phyloP scores from a whole-genome alignment of 2,113 vertebrate species.

The Okapia johnstoni region DNA sequence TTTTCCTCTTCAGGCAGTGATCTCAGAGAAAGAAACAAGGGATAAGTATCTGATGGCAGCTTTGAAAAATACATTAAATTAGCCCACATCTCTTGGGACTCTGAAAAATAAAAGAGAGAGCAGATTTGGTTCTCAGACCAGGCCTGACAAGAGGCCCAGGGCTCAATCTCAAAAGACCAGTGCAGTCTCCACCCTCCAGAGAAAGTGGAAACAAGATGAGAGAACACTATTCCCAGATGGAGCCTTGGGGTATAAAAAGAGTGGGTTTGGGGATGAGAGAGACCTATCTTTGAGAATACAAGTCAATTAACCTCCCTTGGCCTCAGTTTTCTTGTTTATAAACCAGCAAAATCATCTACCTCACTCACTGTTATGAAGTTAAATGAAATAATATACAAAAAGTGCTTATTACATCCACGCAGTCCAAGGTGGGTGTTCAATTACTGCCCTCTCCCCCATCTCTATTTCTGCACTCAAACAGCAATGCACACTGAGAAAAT shows the following conservation, averaged over 20 bases:
- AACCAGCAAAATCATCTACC: slow-evolving; percentile 41
- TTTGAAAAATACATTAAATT: slow-evolving; percentile 51
- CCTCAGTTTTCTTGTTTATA: slow-evolving; percentile 51
- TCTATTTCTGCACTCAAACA: slow-evolving; percentile 6
- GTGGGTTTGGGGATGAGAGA: neutral
- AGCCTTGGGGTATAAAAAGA: neutral
- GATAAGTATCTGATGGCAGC: neutral
- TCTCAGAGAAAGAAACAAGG: slow-evolving; percentile 19
- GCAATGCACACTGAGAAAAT: neutral
- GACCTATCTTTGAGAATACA: slow-evolving; percentile 40
- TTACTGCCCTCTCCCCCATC: neutral
- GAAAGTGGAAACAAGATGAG: neutral
- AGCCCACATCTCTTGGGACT: slow-evolving; percentile 45
- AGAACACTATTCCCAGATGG: slow-evolving; percentile 15
- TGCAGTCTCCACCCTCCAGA: neutral
- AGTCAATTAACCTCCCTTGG: slow-evolving; percentile 56
- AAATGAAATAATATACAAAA: neutral
- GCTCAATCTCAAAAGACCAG: slow-evolving; percentile 25
- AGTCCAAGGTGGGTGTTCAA: neutral
- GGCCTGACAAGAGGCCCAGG: neutral
- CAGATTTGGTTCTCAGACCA: slow-evolving; percentile 14
- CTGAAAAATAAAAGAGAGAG: slow-evolving; percentile 35
- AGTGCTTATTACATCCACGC: neutral
- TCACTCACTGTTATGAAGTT: slow-evolving; percentile 13
- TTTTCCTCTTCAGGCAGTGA: neutral